phyloP scores from a whole-genome alignment of 1,140 invertebrate genomes.

The Zaprionus africanus region DNA sequence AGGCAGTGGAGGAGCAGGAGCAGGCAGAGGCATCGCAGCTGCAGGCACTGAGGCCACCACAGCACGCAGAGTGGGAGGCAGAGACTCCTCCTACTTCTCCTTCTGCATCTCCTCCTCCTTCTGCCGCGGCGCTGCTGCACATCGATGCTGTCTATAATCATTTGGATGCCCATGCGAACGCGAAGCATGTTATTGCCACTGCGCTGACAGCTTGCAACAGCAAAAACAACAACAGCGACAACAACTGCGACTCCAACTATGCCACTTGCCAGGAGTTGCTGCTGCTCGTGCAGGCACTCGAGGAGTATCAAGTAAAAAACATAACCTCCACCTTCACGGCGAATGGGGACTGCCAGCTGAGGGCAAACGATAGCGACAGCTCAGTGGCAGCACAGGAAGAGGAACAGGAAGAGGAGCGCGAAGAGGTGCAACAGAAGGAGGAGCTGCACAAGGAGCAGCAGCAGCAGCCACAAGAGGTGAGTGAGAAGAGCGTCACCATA shows the following conservation, averaged over 20 bases:
- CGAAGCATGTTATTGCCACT: slow-evolving; percentile 36
- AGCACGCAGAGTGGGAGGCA: not conserved
- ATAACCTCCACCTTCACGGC: not conserved
- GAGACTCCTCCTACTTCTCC: not conserved
- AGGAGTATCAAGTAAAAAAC: slow-evolving; percentile 23
- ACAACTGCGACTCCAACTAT: slow-evolving; percentile 19
- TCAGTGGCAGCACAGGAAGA: not conserved
- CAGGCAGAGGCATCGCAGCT: not conserved
- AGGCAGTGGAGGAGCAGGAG: not conserved
- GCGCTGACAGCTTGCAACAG: slow-evolving; percentile 38
- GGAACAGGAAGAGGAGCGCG: not conserved
- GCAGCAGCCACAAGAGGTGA: slow-evolving; percentile 1
- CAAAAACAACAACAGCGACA: slow-evolving; percentile 9
- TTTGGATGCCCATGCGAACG: slow-evolving; percentile 50
- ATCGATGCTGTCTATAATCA: slow-evolving; percentile 67
- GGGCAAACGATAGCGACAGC: slow-evolving; percentile 9
- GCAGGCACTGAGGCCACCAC: not conserved
- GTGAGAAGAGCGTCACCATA: not conserved
- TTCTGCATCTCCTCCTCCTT: not conserved
- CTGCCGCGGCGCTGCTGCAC: slow-evolving; percentile 35
- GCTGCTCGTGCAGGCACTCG: slow-evolving; percentile 25
- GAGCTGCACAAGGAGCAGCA: not conserved
- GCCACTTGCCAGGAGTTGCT: slow-evolving; percentile 71
- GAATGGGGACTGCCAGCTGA: not conserved
- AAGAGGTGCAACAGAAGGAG: not conserved